Percentiles rank a stretch among this genome's conserved stretches.
phyloP scores from a whole-genome alignment of 2,113 vertebrate species.

The Larimichthys crocea region DNA sequence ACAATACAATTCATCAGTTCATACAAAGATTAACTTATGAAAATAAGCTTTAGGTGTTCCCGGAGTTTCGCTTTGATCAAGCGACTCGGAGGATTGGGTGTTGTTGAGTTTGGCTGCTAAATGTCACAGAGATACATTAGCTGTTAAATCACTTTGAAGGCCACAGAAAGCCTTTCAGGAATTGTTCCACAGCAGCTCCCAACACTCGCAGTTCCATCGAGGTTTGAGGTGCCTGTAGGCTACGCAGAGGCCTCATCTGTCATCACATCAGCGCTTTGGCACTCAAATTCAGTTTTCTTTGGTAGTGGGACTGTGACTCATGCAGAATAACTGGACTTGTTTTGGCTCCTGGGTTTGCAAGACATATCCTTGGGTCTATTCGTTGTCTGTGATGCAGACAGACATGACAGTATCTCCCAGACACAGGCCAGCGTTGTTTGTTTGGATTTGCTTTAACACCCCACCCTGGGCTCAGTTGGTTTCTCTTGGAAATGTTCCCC shows the following conservation, averaged over 20 bases:
- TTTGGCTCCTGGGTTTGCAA: conserved; percentile 51
- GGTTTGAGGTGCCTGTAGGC: conserved; percentile 51
- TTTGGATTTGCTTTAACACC: conserved; percentile 71
- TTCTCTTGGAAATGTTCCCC: conserved; percentile 64
- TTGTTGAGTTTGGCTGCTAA: conserved; percentile 40
- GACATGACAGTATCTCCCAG: conserved; percentile 56
- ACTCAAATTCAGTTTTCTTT: conserved; percentile 54
- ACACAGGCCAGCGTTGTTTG: conserved; percentile 70
- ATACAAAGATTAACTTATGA: background rate
- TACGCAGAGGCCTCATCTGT: conserved; percentile 56
- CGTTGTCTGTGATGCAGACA: conserved; percentile 56
- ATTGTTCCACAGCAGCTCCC: conserved; percentile 36
- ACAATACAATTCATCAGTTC: background rate
- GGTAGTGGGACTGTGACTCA: conserved; percentile 50
- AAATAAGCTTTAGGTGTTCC: background rate
- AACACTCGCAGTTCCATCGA: conserved; percentile 35
- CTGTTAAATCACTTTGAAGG: conserved; percentile 46
- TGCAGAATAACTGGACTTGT: conserved; percentile 55
- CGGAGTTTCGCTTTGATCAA: conserved; percentile 39
- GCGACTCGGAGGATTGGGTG: background rate
- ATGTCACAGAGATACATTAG: conserved; percentile 44
- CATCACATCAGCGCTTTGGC: conserved; percentile 47
- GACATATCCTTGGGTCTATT: conserved; percentile 39
- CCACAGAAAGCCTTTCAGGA: conserved; percentile 48
- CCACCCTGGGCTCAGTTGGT: conserved; percentile 54